Evolutionary conservation across 1,140 invertebrate genomes (phyloP).

Genomic region (Frieseomelitta varia): DNA sequence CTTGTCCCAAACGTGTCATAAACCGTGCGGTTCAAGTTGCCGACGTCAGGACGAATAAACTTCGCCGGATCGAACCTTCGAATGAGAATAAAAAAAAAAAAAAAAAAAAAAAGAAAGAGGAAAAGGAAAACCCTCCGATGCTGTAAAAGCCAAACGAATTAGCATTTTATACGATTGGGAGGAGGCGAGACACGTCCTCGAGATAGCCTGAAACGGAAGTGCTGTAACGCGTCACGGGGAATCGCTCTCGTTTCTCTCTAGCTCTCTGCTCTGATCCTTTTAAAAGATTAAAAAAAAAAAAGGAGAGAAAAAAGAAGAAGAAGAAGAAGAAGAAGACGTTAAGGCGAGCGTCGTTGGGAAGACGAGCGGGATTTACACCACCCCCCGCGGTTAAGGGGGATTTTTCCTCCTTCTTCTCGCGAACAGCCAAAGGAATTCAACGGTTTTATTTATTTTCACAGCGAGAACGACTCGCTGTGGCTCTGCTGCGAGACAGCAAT

Average conservation of each 20-base stretch:
- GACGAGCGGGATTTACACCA: conserved; percentile 39
- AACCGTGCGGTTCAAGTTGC: not conserved
- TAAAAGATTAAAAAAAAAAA: conserved; percentile 52
- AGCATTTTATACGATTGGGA: conserved; percentile 3
- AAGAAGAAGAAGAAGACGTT: not conserved
- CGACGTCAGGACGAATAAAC: not conserved
- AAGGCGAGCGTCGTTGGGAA: not conserved
- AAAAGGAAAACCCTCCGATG: not conserved
- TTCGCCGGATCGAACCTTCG: not conserved
- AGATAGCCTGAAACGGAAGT: conserved; percentile 20
- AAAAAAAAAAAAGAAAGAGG: no score
- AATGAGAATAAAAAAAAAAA: not conserved
- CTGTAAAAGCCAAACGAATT: not conserved
- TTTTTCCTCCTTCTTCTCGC: conserved; percentile 4
- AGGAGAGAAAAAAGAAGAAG: not conserved
- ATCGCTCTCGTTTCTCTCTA: not conserved
- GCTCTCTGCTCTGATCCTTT: conserved; percentile 37
- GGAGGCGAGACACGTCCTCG: not conserved
- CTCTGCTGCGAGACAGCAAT: not conserved
- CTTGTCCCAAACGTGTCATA: not conserved
- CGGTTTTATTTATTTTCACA: conserved; percentile 33
- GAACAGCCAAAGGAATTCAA: not conserved
- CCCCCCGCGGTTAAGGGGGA: conserved; percentile 1
- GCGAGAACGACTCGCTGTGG: not conserved
- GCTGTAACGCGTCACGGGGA: conserved; percentile 32